Evolutionary conservation across 2,113 vertebrate genomes (phyloP), one percentile per base, ranked within the genome.

Genomic region (Ia io): DNA sequence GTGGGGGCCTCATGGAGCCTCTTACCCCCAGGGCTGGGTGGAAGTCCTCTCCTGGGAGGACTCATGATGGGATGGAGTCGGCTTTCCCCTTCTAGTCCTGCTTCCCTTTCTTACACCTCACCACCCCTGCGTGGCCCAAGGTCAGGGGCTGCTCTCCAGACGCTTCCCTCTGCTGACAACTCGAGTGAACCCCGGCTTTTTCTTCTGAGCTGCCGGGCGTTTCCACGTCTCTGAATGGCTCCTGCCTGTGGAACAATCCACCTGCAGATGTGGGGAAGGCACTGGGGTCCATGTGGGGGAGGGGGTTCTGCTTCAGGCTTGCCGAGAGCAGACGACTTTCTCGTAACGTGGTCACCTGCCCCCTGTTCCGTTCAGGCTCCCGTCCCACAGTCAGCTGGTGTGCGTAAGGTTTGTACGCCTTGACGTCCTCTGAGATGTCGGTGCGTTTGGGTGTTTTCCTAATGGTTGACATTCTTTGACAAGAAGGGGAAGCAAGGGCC

Each of bases 271-370:
- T 20, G 11, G 59, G 44, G 73, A 65, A 59, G 42, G 74, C 10
- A 2, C 18, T 65, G 37, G 83, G 59, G n/a, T 63, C 49, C 2
- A 0, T 7, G 0, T n/a, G 13, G 49, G 53, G 40, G 0, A 7
- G 47, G 59, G 53, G 40, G 71, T 51, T 89, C 83, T 37, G 10
- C 23, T 63, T 25, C 63, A 1, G 32, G 22, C 14, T 53, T 32
- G 5, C 1, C 18, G 56, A 71, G 23, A 71, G n/a, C 28, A 63
- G 42, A 30, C 4, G 1, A 6, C 30, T 32, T 44, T 42, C 51
- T 9, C 1, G 16, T 1, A 17, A 6, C 20, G 3, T 2, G 65
- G n/a, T 59, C 59, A 3, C 42, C 49, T 76, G 7, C 6, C 7
- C 32, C 1, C n/a, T 25, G 11, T 25, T 28, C 20, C 1, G 4